These are phyloP conservation scores for Fragum sueziense DNA, from an alignment of 2,888 invertebrate genomes.

Conservation along the genomic window DNA sequence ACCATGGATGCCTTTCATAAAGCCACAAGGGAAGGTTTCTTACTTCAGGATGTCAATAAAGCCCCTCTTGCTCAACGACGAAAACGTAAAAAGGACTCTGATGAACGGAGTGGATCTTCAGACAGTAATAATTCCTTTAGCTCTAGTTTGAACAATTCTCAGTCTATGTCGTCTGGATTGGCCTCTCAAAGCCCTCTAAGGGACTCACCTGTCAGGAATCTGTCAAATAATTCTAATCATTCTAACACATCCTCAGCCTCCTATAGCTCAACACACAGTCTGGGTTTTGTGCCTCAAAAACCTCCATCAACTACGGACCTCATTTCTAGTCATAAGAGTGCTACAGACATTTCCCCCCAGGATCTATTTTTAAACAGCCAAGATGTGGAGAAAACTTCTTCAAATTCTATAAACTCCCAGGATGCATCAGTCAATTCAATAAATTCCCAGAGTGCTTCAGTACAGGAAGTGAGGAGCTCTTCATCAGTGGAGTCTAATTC, in stretches of 20 bases:
- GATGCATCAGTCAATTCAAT: constrained; percentile 31
- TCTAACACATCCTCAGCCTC: constrained; percentile 71
- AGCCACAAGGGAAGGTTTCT: constrained; percentile 89
- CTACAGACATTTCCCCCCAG: constrained; percentile 25
- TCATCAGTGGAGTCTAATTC: constrained; percentile 57
- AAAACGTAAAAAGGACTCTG: constrained; percentile 76
- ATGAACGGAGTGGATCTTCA: constrained; percentile 76
- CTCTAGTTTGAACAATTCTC: constrained; percentile 60
- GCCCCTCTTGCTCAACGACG: constrained; percentile 89
- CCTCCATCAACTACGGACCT: constrained; percentile 46
- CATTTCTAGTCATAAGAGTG: constrained; percentile 49
- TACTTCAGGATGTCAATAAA: constrained; percentile 88
- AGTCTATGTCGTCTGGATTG: constrained; percentile 23
- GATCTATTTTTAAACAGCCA: constrained; percentile 34
- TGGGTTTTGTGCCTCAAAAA: constrained; percentile 74
- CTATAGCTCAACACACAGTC: constrained; percentile 70
- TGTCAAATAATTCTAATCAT: constrained; percentile 64
- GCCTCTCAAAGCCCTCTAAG: constrained; percentile 21
- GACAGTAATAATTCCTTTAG: constrained; percentile 76
- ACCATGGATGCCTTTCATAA: constrained; percentile 88
- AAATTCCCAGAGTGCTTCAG: constrained; percentile 32
- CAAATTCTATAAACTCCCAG: constrained; percentile 21
- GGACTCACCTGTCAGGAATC: constrained; percentile 70
- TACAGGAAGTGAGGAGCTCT: constrained; percentile 55
- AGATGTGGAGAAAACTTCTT: constrained; percentile 16